Evolutionary conservation across 2,888 invertebrate genomes (phyloP), one percentile per base, ranked within the genome.

Genomic region (Melitaea athalia): DNA sequence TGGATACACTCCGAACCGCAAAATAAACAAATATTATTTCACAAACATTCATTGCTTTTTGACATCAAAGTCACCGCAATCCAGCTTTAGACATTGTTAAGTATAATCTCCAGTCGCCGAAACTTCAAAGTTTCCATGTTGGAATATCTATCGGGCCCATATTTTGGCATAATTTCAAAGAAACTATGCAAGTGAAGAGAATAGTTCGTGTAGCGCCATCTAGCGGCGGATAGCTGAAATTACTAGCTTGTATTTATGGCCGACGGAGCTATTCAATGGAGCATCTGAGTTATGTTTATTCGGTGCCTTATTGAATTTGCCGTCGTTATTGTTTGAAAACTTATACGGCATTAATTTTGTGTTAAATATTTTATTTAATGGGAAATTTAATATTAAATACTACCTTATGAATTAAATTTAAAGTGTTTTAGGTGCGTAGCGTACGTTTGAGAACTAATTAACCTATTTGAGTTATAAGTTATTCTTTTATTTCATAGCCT

Each of bases 121-220:
- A 76, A 79, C 76, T 59, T 63, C 68, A 63, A 80, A 78, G 72
- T 78, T 77, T 74, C 71, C 67, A 64, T 78, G 75, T 74, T 72
- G 64, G 70, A 76, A 74, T 74, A 73, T 78, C 76, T 77, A 75
- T 72, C 73, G 69, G 62, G 77, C 63, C 76, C 76, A 84, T 82
- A 85, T 83, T 85, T 85, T 77, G 81, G 81, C 85, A 84, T 85
- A 85, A 86, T 86, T 85, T 84, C 82, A 79, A 85, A 85, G 61
- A 69, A 79, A 78, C 76, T 77, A 77, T 79, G 76, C 72, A 50
- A 47, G 45, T 49, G 31, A 24, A 31, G 14, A 7, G 60, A 79
- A 83, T 85, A 83, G 82, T 86, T 84, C 72, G 77, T 73, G 71
- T 76, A 83, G 68, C 83, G 88, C 85, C 87, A 87, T 87, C 88